Conservation (phyloP, 2,113 vertebrate species). For the Promerops cafer region DNA sequence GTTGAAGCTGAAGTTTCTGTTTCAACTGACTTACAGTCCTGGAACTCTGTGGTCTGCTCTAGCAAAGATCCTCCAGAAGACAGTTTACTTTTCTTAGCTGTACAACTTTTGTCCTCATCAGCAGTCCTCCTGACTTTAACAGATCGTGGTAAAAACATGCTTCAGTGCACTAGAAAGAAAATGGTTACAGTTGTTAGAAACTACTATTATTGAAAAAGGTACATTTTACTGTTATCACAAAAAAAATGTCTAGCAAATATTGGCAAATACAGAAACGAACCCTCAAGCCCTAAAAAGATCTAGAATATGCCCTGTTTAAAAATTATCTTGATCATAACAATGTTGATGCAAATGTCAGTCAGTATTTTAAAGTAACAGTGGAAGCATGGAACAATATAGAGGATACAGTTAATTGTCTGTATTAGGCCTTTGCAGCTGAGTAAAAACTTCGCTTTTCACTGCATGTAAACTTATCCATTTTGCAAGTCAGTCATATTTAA, state of each 20-base stretch:
- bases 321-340: background rate
- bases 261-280: background rate
- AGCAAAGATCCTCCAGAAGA: too few relatives aligned
- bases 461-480: background rate
- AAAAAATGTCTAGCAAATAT: background rate
- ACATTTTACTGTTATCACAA: too few relatives aligned
- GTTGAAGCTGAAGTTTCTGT: too few relatives aligned
- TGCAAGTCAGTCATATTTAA: background rate
- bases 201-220: too few relatives aligned
- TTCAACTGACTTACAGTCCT: too few relatives aligned
- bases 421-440: background rate
- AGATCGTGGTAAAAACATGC: too few relatives aligned
- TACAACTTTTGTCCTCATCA: too few relatives aligned
- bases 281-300: background rate
- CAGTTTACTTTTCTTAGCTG: too few relatives aligned
- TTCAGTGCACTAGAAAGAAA: too few relatives aligned
- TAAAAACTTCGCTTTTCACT: background rate
- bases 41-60: too few relatives aligned
- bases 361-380: background rate
- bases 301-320: background rate
- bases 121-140: too few relatives aligned
- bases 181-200: too few relatives aligned
- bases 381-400: background rate
- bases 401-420: background rate
- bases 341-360: background rate